A percentile compares a stretch with the other conserved stretches of the same genome.
These are phyloP conservation scores for Ashinkailepas kermadecensis DNA, from an alignment of 2,888 invertebrate genomes.

Conservation along the genomic window DNA sequence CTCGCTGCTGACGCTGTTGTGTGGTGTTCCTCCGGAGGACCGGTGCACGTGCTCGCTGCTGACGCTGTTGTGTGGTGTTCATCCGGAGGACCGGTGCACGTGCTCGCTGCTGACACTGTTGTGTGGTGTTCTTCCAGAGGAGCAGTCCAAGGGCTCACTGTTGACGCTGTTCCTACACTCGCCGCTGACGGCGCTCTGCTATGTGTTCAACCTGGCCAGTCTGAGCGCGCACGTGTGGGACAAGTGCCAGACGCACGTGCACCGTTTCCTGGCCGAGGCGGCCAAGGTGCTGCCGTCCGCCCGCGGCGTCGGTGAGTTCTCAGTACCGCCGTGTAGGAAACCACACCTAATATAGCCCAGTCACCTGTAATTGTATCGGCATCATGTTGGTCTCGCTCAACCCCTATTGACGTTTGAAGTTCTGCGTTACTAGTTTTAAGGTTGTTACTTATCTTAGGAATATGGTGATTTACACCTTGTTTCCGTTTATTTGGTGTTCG, in stretches of 20 bases:
- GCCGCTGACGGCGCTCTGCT: constrained; percentile 85
- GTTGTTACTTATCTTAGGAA: too few species aligned
- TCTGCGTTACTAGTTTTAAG: background rate
- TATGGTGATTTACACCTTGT: too few species aligned
- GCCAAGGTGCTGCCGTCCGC: constrained; percentile 71
- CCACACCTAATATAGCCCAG: background rate
- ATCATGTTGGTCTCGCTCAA: background rate
- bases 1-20: too few species aligned
- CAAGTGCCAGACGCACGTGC: constrained; percentile 75
- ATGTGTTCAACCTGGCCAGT: constrained; percentile 78
- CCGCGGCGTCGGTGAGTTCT: constrained; percentile 60
- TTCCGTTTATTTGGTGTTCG: too few species aligned
- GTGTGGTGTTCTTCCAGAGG: constrained; percentile 49
- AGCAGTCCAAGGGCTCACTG: constrained; percentile 78
- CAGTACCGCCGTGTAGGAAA: background rate
- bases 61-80: background rate
- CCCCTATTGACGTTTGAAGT: background rate
- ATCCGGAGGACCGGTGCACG: too few species aligned
- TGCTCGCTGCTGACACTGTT: background rate
- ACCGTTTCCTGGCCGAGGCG: constrained; percentile 82
- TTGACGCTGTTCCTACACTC: constrained; percentile 93
- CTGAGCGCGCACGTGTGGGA: constrained; percentile 84
- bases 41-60: background rate
- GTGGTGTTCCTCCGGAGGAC: too few species aligned
- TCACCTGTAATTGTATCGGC: background rate